Base-by-base conservation (phyloP, 2,797 vertebrate species). In the Moxostoma hubbsi region DNA sequence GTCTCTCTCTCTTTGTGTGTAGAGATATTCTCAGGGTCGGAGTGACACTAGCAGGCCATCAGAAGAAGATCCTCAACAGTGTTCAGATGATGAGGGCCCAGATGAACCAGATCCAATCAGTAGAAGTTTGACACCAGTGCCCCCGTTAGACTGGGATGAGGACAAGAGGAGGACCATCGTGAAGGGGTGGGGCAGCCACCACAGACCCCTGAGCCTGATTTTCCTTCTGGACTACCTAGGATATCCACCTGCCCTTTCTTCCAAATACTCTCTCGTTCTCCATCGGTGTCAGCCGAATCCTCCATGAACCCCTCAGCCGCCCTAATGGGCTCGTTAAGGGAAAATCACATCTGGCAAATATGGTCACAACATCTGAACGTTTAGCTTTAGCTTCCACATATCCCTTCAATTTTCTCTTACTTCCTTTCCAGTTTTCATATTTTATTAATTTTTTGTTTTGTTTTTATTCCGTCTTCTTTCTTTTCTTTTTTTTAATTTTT, bases 21-120 rank as follows among this genome's bases (percentile, higher is more conserved):
- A 99, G 98, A 85, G 98, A 99, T 91, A 99, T 99, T 91, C 94
- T 99, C 82, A 93, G 97, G 91, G 96, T 99, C 0, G 98, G 97
- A 9, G 98, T 99, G 91, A 99, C 96, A 85, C 92, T 99, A 91
- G 97, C 97, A 6, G 98, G 98, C 85, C 98, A 99, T 92, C 98
- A 99, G 92, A 99, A 99, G 94, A 99, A 99, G 93, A 99, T 99
- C 85, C 95, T 99, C 81, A 99, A 99, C 93, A 99, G 98, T 77
- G 97, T 99, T 91, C 98, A 99, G 94, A 97, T 98, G 95, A 99
- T 99, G 98, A 94, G 97, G 85, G 97, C 97, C 82, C 97, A 99
- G 92, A 98, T 99, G 96, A 99, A 98, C 92, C 98, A 99, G 94
- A 98, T 99, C 88, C 97, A 98, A 90, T 98, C 98, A 0, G 97